Percentiles rank a stretch among this genome's conserved stretches.
Evolutionary conservation across 2,113 vertebrate species (phyloP).

Genomic region (Ptyas mucosa): DNA sequence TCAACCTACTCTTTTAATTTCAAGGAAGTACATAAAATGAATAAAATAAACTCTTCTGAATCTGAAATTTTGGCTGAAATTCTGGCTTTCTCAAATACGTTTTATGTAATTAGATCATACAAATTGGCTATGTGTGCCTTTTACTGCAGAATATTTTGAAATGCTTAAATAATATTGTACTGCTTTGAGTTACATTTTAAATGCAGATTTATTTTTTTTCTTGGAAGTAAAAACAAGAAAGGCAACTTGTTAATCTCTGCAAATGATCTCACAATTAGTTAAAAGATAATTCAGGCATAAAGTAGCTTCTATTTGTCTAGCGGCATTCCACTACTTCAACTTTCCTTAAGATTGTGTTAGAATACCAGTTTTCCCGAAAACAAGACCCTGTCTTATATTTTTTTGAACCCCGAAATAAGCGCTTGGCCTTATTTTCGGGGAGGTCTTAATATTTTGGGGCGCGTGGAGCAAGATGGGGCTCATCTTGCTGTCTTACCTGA

Average conservation of each 20-base stretch:
- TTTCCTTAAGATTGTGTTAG: background rate
- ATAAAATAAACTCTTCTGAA: background rate
- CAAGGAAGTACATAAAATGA: background rate
- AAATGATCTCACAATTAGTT: background rate
- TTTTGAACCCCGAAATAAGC: too few species aligned
- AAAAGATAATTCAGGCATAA: background rate
- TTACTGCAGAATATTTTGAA: background rate
- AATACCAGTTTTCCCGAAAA: too few species aligned
- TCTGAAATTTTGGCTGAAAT: background rate
- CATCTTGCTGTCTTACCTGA: too few species aligned
- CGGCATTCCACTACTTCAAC: background rate
- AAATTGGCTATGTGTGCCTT: background rate
- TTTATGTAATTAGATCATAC: background rate
- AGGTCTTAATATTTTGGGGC: too few species aligned
- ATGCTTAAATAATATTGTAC: background rate
- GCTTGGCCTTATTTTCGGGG: too few species aligned
- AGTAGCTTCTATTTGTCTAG: background rate
- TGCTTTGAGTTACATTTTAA: background rate
- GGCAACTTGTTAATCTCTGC: background rate
- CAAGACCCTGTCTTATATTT: too few species aligned
- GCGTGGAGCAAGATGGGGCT: too few species aligned
- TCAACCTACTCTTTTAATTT: background rate
- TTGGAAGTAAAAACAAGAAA: background rate
- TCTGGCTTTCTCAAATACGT: background rate
- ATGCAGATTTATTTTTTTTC: background rate